Base-by-base conservation (phyloP, 2,888 invertebrate species). In the Plebejus anna region DNA sequence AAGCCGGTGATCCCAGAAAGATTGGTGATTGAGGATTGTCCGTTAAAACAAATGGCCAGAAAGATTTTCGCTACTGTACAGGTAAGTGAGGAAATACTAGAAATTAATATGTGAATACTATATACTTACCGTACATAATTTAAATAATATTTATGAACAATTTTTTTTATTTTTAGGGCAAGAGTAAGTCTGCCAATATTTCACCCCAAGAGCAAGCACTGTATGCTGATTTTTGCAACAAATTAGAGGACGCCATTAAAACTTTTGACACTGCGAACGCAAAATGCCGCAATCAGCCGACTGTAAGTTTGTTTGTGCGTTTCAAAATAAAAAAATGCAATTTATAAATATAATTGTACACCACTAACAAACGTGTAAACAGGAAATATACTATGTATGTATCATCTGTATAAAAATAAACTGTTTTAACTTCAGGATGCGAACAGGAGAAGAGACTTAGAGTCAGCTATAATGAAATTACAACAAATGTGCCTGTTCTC, bases 11-110 rank as follows among this genome's bases (percentile, higher is more conserved):
- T 42, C 7, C 76, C 73, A 5, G 84, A 89, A 75, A 82, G 81
- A 57, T 75, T 87, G 9, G 81, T 84, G 22, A 81, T 88, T 13
- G 86, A 90, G 76, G 85, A 91, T 57, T 88, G 88, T 1, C 90
- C 90, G 1, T 57, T 92, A 47, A 84, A 89, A 76, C 82, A 82
- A 75, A 79, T 90, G 79, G 87, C 90, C 0, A 79, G 82, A 0
- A 84, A 86, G 75, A 87, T 91, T n/a, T 82, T 90, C 75, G 84
- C 89, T 2, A 88, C 85, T 77, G 87, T 87, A 2, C 84, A 87
- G 85, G 92, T 92, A 79, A 36, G 80, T 71, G n/a, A 5, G 47
- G 11, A 16, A 13, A 38, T 57, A 32, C 13, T 13, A 13, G 32
- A 32, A 51, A 28, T 0, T 32, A 32, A 32, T 32, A 32, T 76